Base-by-base conservation (phyloP, 2,113 vertebrate species). In the Myrmecobius fasciatus region DNA sequence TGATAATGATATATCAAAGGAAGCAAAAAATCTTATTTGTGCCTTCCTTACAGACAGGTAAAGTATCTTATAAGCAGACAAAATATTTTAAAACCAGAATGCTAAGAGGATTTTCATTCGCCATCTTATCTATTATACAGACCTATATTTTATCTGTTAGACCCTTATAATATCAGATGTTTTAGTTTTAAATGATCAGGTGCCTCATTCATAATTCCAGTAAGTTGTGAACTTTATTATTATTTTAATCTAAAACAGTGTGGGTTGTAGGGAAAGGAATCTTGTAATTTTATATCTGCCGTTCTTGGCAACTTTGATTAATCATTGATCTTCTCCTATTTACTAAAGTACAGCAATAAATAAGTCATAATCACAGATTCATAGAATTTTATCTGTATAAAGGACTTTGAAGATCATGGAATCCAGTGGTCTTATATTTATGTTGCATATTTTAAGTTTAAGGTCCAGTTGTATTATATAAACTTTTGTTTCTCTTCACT, bases 11-110 rank as follows among this genome's bases (percentile, higher is more conserved):
- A 99, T 99, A 98, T 99, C 99, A 96, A 99, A 99, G 98, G 99
- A 99, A 56, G 99, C 99, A 97, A 99, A 99, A 98, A 99, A 99
- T 98, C 99, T 99, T 95, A 99, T 99, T 98, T 99, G 99, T 98
- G 99, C 99, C 97, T 99, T 99, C 97, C 98, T 99, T 98, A 99
- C 99, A 36, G 99, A 99, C 98, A 99, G 99, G 99, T 99, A 98
- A 98, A 97, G 94, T 93, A 97, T 92, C n/a, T 95, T 93, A 94
- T 90, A 43, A 94, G 75, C 93, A 54, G 88, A 53, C 51, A 95
- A 56, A 56, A 47, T 47, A 22, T 53, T 49, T 91, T 95, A 54
- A 83, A 43, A 67, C 17, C 36, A 43, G 36, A 43, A 67, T 88
- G 90, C 12, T 52, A 89, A 93, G 47, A 49, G 93, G 90, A 52